These are phyloP conservation scores for Lycaon pictus DNA, from an alignment of 2,113 vertebrate species.

Conservation along the genomic window DNA sequence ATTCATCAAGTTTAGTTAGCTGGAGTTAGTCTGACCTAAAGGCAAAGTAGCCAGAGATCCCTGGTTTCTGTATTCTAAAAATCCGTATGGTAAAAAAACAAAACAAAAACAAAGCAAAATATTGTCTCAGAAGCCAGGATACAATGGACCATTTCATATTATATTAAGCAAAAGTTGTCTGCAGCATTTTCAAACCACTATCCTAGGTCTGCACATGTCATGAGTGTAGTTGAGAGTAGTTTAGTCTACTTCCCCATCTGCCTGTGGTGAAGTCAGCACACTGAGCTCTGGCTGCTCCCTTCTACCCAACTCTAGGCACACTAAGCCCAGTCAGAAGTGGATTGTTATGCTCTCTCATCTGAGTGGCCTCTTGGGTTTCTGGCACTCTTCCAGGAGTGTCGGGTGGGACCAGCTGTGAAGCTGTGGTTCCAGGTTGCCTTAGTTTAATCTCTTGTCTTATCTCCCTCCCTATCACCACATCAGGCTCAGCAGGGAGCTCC, in stretches of 20 bases:
- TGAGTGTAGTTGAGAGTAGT: neutral
- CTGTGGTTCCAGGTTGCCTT: neutral
- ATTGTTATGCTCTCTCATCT: neutral
- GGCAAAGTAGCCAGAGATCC: neutral
- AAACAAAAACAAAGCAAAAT: neutral
- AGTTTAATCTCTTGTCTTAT: neutral
- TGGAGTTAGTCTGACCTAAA: neutral
- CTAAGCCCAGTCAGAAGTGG: neutral
- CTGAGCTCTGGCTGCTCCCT: neutral
- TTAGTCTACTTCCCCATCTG: neutral
- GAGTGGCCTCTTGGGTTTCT: neutral
- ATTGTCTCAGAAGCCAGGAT: neutral
- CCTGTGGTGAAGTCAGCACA: neutral
- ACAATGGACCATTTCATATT: neutral
- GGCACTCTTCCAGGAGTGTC: neutral
- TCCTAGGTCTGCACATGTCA: neutral
- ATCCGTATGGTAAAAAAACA: neutral
- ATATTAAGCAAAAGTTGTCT: neutral
- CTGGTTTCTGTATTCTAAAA: neutral
- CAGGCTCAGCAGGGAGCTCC: slow-evolving; percentile 91
- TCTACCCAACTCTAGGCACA: neutral
- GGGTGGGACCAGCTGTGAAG: neutral
- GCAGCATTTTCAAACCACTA: neutral
- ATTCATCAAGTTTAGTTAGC: neutral
- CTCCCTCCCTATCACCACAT: fast-evolving